Conservation (phyloP, 2,888 invertebrate species). For the Drosophila seclusa region DNA sequence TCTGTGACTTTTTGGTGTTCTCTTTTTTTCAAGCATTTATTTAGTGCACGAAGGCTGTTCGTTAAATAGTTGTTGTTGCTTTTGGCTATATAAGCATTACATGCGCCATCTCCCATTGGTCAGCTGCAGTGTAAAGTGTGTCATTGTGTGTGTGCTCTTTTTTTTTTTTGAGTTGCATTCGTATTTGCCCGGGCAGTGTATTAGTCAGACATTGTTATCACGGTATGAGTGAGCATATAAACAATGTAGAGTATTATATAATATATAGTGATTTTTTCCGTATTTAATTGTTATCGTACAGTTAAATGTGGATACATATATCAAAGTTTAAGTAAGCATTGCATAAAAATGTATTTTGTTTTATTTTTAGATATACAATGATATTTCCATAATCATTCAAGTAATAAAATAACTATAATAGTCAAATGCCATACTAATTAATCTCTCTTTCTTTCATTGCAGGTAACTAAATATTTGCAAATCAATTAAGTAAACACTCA, state of each 20-base stretch:
- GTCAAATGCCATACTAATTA: slow-evolving; percentile 2
- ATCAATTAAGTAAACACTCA: slow-evolving; percentile 6
- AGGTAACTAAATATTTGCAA: slow-evolving; percentile 56
- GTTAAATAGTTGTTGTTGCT: slow-evolving; percentile 24
- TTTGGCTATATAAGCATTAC: slow-evolving; percentile 8
- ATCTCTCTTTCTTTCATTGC: slow-evolving; percentile 40
- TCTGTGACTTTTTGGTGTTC: slow-evolving; percentile 6
- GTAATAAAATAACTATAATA: no score
- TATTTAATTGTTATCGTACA: background rate
- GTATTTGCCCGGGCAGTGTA: background rate
- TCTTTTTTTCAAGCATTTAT: slow-evolving; percentile 9
- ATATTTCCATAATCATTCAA: background rate
- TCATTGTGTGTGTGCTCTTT: background rate
- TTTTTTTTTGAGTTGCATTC: slow-evolving; percentile 2
- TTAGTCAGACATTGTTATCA: background rate
- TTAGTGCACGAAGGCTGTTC: slow-evolving; percentile 53
- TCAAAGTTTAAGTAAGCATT: background rate
- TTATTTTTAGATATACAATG: background rate
- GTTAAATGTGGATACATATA: background rate
- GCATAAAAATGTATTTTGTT: background rate
- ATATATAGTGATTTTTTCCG: background rate
- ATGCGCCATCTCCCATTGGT: slow-evolving; percentile 30
- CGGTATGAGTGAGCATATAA: no score
- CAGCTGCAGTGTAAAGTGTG: slow-evolving; percentile 24
- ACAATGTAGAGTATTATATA: background rate